A percentile compares a stretch with the other conserved stretches of the same genome.
These are phyloP conservation scores for Nebria brevicollis DNA, from an alignment of 2,888 invertebrate genomes.

Conservation along the genomic window DNA sequence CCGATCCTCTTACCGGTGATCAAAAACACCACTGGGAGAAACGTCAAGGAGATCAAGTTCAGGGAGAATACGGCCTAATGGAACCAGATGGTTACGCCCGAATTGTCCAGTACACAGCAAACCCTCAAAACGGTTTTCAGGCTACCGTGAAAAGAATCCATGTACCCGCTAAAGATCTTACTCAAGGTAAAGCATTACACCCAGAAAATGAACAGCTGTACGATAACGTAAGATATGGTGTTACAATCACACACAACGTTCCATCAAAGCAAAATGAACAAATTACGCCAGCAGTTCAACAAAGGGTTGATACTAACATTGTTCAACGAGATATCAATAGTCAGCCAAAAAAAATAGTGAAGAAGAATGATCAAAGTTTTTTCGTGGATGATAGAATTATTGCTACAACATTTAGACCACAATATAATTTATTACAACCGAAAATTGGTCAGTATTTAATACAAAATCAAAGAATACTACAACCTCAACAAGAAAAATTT, in stretches of 20 bases:
- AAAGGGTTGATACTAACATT: not conserved
- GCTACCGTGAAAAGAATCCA: slow-evolving; percentile 14
- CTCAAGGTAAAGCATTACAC: not conserved
- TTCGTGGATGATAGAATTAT: not conserved
- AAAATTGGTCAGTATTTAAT: not conserved
- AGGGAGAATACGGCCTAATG: slow-evolving; percentile 58
- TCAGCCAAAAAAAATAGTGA: not conserved
- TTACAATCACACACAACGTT: not conserved
- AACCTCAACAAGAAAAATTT: no score
- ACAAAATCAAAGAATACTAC: no score
- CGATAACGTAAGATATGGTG: slow-evolving; percentile 9
- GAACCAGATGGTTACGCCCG: slow-evolving; percentile 60
- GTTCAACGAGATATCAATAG: not conserved
- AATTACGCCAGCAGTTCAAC: not conserved
- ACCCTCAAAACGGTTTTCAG: slow-evolving; percentile 23
- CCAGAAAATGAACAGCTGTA: not conserved
- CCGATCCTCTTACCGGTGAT: slow-evolving; percentile 59
- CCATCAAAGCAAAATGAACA: not conserved
- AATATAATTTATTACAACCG: not conserved
- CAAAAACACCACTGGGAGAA: slow-evolving; percentile 60
- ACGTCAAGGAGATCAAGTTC: slow-evolving; percentile 58
- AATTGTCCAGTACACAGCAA: slow-evolving; percentile 59
- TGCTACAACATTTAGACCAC: not conserved
- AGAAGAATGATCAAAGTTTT: not conserved
- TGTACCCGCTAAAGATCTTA: not conserved